Evolutionary conservation across 2,113 vertebrate genomes (phyloP), one percentile per base, ranked within the genome.

Genomic region (Lepus americanus): DNA sequence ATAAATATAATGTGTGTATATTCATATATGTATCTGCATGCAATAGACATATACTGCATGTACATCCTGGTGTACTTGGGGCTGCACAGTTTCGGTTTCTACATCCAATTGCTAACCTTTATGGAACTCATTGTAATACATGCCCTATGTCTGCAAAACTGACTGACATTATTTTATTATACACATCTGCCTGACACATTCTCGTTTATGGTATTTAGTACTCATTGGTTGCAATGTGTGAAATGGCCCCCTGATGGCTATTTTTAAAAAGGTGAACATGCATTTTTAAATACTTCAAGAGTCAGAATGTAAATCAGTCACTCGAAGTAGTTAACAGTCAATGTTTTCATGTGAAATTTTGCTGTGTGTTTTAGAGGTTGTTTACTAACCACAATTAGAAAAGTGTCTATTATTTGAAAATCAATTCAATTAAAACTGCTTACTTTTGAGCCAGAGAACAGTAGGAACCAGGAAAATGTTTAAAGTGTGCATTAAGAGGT

Each of bases 221-320:
- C 19, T 55, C 36, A 72, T 53, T 79, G 61, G 59, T 55, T n/a
- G 3, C 5, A 55, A 12, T 61, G 22, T 91, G 61, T 22, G 79
- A 93, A 83, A 49, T 80, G 6, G 76, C 27, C 33, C 81, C 86
- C 33, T 31, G 1, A 59, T 7, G 31, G 49, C 49, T 94, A 88
- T 81, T 76, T 89, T 86, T 66, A 69, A 51, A 83, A 94, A 87
- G 29, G n/a, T 78, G 69, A 96, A 69, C 67, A 10, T 64, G 39
- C 33, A 82, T 67, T 95, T 92, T 78, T 82, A 94, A 88, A 36
- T 88, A 83, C 17, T 77, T 96, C 70, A 76, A 70, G 64, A 88
- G 81, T 90, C 55, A 31, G 53, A 88, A 12, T 76, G 20, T 91
- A 89, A 92, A 95, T 90, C 91, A 93, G 66, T 83, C 85, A 89